Conservation (phyloP, 2,113 vertebrate genomes). For the Girardinichthys multiradiatus region DNA sequence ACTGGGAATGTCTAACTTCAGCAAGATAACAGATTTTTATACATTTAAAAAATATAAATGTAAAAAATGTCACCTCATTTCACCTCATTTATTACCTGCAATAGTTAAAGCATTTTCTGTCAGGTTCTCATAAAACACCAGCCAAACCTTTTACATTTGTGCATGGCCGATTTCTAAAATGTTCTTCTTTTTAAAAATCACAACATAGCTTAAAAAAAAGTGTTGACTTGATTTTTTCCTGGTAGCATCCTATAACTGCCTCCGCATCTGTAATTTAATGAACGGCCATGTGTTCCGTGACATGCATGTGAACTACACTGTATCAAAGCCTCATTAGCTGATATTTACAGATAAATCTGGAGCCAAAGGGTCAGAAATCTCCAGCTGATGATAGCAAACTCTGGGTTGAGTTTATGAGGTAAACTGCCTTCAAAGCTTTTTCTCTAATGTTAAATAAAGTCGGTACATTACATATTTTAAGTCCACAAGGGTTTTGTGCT, state of each 20-base stretch:
- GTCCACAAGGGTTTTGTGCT: not conserved
- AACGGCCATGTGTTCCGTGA: not conserved
- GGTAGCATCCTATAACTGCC: not conserved
- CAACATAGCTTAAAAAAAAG: not conserved
- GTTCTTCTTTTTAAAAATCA: not conserved
- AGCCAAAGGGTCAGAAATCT: not conserved
- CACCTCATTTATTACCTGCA: not conserved
- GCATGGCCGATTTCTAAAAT: not conserved
- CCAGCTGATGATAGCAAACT: not conserved
- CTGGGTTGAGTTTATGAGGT: not conserved
- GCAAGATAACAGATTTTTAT: not conserved
- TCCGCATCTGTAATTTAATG: not conserved
- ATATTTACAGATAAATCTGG: not conserved
- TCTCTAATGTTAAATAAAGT: not conserved
- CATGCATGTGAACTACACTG: not conserved
- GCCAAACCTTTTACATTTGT: not conserved
- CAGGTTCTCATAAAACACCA: not conserved
- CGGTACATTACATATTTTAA: not conserved
- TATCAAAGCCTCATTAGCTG: not conserved
- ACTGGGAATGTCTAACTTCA: not conserved
- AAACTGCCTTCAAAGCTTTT: not conserved
- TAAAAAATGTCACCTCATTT: not conserved
- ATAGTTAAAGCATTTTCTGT: not conserved
- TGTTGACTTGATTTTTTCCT: not conserved
- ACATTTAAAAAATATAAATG: not conserved